These are phyloP conservation scores for Drosophila demipolita DNA, from an alignment of 2,888 invertebrate species.

Conservation along the genomic window DNA sequence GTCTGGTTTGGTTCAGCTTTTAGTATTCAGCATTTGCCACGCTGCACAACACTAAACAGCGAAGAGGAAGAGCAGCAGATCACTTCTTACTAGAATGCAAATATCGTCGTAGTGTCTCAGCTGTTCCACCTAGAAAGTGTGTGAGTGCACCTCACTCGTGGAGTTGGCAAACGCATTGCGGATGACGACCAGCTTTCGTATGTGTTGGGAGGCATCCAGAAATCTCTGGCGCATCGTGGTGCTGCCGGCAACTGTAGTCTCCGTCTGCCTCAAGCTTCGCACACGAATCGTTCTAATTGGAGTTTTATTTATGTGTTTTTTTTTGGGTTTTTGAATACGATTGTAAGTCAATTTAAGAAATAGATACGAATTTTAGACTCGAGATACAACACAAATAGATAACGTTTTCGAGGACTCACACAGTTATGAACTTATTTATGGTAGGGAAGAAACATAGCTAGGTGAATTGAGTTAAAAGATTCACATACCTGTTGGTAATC, in stretches of 20 bases:
- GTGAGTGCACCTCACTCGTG: conserved; percentile 68
- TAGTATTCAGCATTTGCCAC: conserved; percentile 28
- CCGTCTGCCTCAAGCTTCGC: conserved; percentile 79
- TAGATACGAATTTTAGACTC: conserved; percentile 14
- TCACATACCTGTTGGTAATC: conserved; percentile 82
- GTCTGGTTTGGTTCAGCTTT: not conserved
- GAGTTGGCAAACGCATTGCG: conserved; percentile 77
- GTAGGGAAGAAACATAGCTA: not conserved
- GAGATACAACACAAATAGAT: conserved; percentile 9
- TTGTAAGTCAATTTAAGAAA: conserved; percentile 8
- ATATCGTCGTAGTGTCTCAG: not conserved
- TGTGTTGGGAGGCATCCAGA: conserved; percentile 80
- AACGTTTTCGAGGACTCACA: conserved; percentile 35
- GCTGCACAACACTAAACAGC: conserved; percentile 63
- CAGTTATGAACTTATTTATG: conserved; percentile 37
- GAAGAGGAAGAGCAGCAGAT: conserved; percentile 31
- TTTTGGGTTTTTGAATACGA: not conserved
- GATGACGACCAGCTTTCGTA: conserved; percentile 81
- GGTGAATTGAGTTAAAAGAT: not conserved
- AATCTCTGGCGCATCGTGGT: conserved; percentile 78
- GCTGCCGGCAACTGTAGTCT: conserved; percentile 75
- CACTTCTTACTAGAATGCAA: conserved; percentile 46
- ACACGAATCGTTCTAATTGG: conserved; percentile 74
- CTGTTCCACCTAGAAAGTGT: conserved; percentile 53
- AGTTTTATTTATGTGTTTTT: not conserved